Base-by-base conservation (phyloP, 2,888 invertebrate genomes). In the Drosophila quinaria region DNA sequence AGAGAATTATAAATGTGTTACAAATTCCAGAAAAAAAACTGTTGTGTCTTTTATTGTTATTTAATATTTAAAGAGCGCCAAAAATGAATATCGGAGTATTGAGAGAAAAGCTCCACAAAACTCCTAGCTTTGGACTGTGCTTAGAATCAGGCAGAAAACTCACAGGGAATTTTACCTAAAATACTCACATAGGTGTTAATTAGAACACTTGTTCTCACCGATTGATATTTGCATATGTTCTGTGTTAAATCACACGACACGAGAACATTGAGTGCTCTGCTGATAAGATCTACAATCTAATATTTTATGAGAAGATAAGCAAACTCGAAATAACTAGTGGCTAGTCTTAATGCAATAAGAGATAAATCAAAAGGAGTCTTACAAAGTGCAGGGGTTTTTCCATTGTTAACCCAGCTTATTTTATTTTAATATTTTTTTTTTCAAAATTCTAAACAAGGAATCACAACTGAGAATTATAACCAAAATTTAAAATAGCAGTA, bases 1-100 rank as follows among this genome's bases (percentile, higher is more conserved):
- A 65, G 29, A 56, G 47, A 58, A 77, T 62, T 74, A 74, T 74
- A 74, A 71, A 74, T 77, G 73, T 77, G 74, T 74, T 78, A 66
- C 65, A 66, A 66, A 74, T 59, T 65, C 78, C 54, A 74, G 9
- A 11, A 44, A 44, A 44, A 44, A n/a, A n/a, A 5, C 1, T 39
- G 3, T 62, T 37, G 51, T 51, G 35, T 22, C 3, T 44, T 11
- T 11, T 44, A 3, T 13, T 10, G 5, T 0, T 22, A 1, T 13
- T 44, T 22, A 5, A 11, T 5, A 42, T 25, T 42, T 10, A 4
- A 5, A 22, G 4, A 22, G 22, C 19, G 17, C 42, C 1, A 0
- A 37, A n/a, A 13, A 4, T 13, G 8, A 17, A 17, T 41, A 25
- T 25, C 6, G 5, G 5, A 6, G 25, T 25, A 25, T 25, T 25